Conservation (phyloP, 1,140 invertebrate genomes). For the Micrasema minimum region DNA sequence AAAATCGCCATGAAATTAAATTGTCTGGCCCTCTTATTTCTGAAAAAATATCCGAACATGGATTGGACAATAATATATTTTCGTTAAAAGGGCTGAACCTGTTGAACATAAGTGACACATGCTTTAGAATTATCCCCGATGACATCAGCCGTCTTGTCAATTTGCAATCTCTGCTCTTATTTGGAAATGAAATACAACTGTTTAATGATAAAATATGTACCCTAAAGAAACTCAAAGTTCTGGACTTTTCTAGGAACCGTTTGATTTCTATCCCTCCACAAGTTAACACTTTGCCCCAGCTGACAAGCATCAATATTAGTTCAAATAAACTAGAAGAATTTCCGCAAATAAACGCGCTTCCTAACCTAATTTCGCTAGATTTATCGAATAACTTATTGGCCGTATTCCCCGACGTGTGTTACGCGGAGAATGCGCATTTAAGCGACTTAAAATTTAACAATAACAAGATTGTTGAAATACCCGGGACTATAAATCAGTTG, state of each 20-base stretch:
- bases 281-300: conserved; percentile 70
- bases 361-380: conserved; percentile 71
- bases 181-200: conserved; percentile 72
- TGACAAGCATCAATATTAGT: conserved; percentile 77
- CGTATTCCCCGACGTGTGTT: conserved; percentile 73
- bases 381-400: conserved; percentile 76
- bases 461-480: conserved; percentile 75
- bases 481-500: conserved; percentile 69
- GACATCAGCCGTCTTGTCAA: conserved; percentile 73
- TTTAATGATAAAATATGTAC: conserved; percentile 68
- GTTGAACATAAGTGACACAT: conserved; percentile 76
- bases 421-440: conserved; percentile 70
- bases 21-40: conserved; percentile 73
- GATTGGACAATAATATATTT: conserved; percentile 74
- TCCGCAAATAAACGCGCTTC: conserved; percentile 69
- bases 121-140: conserved; percentile 69
- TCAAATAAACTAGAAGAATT: conserved; percentile 73
- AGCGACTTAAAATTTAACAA: conserved; percentile 74
- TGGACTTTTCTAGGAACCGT: conserved; percentile 76
- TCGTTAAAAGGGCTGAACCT: conserved; percentile 73
- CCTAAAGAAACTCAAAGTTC: conserved; percentile 74
- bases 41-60: conserved; percentile 71
- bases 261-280: conserved; percentile 70
- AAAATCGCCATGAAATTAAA: conserved; percentile 80
- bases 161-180: conserved; percentile 77